Conservation (phyloP, 2,113 vertebrate genomes). For the Siniperca chuatsi region DNA sequence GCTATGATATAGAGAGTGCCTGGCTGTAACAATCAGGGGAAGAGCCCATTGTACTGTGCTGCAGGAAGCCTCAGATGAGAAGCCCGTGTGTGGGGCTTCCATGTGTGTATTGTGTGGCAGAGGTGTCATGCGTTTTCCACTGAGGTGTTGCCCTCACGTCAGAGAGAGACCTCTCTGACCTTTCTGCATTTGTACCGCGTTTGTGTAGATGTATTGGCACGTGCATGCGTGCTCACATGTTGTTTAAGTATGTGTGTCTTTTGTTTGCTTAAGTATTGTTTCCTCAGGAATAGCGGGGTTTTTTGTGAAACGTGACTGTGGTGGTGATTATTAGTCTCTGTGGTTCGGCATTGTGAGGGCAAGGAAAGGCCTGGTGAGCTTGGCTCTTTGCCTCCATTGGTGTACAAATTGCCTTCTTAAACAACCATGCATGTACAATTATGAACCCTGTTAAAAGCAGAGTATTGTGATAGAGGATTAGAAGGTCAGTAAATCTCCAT, state of each 20-base stretch:
- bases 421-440: neutral
- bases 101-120: conserved; percentile 8
- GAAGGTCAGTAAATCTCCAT: conserved; percentile 4
- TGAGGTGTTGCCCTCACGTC: conserved; percentile 48
- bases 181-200: conserved; percentile 10
- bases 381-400: conserved; percentile 49
- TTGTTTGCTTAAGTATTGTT: conserved; percentile 59
- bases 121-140: conserved; percentile 45
- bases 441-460: neutral
- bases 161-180: conserved; percentile 48
- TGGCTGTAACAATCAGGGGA: conserved; percentile 81
- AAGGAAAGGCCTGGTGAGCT: conserved; percentile 54
- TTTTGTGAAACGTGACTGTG: conserved; percentile 34
- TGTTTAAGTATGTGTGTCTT: conserved; percentile 26
- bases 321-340: conserved; percentile 48
- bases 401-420: conserved; percentile 33
- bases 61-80: conserved; percentile 78
- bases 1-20: conserved; percentile 58
- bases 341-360: conserved; percentile 52
- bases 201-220: neutral
- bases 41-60: conserved; percentile 80
- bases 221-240: conserved; percentile 23
- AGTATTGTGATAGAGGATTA: neutral
- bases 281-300: conserved; percentile 15
- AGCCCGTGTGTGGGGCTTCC: conserved; percentile 67